These are phyloP conservation scores for Zalophus californianus DNA, from an alignment of 2,797 vertebrate genomes.

Conservation along the genomic window DNA sequence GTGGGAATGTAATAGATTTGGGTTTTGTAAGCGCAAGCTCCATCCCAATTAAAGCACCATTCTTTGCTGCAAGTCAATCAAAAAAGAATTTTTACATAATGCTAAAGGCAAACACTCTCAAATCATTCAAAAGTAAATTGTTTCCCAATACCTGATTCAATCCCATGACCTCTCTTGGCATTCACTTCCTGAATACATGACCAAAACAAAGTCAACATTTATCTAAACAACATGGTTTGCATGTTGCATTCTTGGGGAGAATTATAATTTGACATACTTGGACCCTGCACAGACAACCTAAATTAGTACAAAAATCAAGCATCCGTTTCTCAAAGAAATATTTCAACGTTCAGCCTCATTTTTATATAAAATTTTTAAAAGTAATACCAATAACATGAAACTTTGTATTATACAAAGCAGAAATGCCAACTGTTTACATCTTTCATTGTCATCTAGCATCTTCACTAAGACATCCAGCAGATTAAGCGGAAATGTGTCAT, in stretches of 20 bases:
- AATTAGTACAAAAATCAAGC: slow-evolving; percentile 22
- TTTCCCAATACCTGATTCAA: background rate
- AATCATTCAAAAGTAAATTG: background rate
- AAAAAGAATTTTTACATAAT: background rate
- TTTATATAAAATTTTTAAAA: background rate
- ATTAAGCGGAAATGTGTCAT: background rate
- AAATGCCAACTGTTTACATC: background rate
- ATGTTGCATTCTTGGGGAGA: background rate
- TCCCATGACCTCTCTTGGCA: background rate
- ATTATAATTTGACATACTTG: background rate
- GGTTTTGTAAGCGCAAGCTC: background rate
- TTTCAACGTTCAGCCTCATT: background rate
- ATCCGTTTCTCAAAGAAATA: background rate
- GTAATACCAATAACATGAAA: background rate
- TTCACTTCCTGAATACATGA: background rate
- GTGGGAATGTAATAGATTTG: background rate
- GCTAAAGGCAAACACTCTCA: background rate
- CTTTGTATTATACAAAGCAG: background rate
- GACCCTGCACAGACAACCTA: background rate
- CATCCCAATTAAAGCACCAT: slow-evolving; percentile 41
- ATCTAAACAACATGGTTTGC: background rate
- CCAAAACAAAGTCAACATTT: background rate
- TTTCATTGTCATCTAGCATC: too few relatives aligned
- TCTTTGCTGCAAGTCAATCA: background rate
- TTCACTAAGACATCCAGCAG: background rate